Percentiles rank a stretch among this genome's conserved stretches.
Evolutionary conservation across 35 echinoderm and acorn worm genomes (phyloP).

Genomic region (Hemicentrotus pulcherrimus): DNA sequence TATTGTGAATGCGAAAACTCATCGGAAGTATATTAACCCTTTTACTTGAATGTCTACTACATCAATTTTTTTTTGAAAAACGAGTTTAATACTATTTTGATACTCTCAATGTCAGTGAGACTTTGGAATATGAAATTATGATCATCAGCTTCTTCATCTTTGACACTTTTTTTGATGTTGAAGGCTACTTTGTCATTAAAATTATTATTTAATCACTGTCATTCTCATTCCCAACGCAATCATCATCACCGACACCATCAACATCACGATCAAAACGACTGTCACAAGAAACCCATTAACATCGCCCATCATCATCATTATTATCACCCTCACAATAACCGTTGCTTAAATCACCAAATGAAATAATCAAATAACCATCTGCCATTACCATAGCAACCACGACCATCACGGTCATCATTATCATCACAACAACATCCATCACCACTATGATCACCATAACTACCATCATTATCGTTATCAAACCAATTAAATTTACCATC

Average conservation of each 20-base stretch:
- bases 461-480: background rate
- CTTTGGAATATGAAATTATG: background rate
- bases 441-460: background rate
- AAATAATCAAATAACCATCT: background rate
- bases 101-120: too few relatives aligned
- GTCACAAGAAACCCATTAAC: background rate
- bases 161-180: too few relatives aligned
- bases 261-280: background rate
- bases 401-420: background rate
- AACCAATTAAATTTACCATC: background rate
- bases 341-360: background rate
- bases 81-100: too few relatives aligned
- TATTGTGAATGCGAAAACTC: too few relatives aligned
- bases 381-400: background rate
- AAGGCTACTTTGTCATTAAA: background rate
- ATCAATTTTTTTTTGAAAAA: too few relatives aligned
- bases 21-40: too few relatives aligned
- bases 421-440: background rate
- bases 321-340: conserved; percentile 19
- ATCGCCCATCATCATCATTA: conserved; percentile 31
- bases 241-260: conserved; percentile 43
- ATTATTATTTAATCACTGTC: background rate
- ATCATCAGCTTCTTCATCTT: background rate
- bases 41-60: too few relatives aligned
- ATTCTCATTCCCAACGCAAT: conserved; percentile 15